phyloP scores from a whole-genome alignment of 2,797 vertebrate genomes.

The Telmatherina bonti region DNA sequence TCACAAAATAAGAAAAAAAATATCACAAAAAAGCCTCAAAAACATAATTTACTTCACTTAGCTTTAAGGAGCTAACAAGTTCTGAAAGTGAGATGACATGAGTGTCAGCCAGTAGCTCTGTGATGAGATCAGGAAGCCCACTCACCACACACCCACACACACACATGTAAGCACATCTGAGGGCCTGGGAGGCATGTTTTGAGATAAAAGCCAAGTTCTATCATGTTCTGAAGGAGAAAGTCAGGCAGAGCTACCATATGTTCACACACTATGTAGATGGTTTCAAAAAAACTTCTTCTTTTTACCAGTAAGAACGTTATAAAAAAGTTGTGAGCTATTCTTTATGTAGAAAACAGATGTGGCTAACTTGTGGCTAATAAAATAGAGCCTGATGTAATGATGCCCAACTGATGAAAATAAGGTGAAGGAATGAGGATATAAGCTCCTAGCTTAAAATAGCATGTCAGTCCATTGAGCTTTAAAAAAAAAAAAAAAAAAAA shows the following conservation, averaged over 20 bases:
- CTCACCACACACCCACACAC: not conserved
- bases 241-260: constrained; percentile 42
- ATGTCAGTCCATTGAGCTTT: not conserved
- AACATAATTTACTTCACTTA: constrained; percentile 19
- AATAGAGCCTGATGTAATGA: not conserved
- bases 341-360: not conserved
- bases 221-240: constrained; percentile 8
- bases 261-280: constrained; percentile 19
- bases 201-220: constrained; percentile 15
- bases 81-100: constrained; percentile 1
- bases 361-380: not conserved
- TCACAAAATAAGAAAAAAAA: not conserved
- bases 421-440: not conserved
- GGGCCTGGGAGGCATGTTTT: constrained; percentile 45
- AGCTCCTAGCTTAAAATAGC: not conserved
- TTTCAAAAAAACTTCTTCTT: not conserved
- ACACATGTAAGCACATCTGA: constrained; percentile 23
- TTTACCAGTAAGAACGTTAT: not conserved
- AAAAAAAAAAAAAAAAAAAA: no score
- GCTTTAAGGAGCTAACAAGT: constrained; percentile 8
- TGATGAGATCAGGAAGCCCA: constrained; percentile 18
- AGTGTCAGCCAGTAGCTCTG: not conserved
- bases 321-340: not conserved
- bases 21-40: not conserved
- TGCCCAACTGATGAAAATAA: not conserved